A percentile compares a stretch with the other conserved stretches of the same genome.
phyloP scores from a whole-genome alignment of 2,113 vertebrate genomes.

The Nothocercus nigrocapillus region DNA sequence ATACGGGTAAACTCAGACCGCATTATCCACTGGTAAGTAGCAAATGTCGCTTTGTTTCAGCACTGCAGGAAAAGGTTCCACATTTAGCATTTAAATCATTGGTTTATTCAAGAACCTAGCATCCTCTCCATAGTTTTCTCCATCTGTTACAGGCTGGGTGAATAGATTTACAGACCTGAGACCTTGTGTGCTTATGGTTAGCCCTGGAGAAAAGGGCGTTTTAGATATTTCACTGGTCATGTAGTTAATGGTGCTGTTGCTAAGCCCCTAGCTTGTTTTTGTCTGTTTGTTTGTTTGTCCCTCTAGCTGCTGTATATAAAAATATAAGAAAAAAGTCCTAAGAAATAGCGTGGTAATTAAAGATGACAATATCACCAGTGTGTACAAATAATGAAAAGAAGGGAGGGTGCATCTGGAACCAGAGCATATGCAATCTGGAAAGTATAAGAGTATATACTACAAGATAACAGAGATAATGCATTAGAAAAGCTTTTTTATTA shows the following conservation, averaged over 20 bases:
- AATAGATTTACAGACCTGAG: background rate
- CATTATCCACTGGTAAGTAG: slow-evolving; percentile 92
- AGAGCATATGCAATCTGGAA: background rate
- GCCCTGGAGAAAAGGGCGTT: background rate
- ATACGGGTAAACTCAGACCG: slow-evolving; percentile 92
- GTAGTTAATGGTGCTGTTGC: background rate
- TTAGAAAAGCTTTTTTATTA: background rate
- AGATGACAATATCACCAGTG: background rate
- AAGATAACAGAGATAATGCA: background rate
- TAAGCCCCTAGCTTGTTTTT: no score
- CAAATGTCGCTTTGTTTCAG: background rate
- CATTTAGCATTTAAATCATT: background rate
- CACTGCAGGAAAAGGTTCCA: background rate
- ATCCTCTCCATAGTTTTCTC: background rate
- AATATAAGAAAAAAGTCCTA: background rate
- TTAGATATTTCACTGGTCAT: background rate
- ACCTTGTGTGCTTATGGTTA: background rate
- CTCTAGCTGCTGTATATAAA: background rate
- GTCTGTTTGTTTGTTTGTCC: background rate
- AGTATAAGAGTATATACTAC: background rate
- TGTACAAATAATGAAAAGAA: background rate
- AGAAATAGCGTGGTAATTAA: background rate
- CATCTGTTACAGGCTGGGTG: background rate
- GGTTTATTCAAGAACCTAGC: accelerated
- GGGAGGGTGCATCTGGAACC: background rate